Evolutionary conservation across 2,888 invertebrate genomes (phyloP).

Genomic region (Hyppa rectilinea): DNA sequence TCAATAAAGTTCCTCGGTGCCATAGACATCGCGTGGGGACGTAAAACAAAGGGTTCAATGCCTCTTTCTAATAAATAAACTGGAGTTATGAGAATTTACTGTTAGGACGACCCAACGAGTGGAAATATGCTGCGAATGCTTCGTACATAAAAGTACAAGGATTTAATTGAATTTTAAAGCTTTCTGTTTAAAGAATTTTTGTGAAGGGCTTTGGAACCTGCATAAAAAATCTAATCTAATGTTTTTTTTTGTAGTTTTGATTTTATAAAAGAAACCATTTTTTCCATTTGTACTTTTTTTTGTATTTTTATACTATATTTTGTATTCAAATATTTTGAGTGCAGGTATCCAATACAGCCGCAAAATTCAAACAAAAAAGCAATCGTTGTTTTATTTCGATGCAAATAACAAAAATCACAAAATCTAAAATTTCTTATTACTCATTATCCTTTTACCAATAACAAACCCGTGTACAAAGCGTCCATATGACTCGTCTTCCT

Average conservation of each 20-base stretch:
- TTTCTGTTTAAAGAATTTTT: neutral
- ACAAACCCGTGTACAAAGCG: neutral
- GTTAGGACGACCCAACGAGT: constrained; percentile 2
- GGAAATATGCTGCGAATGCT: constrained; percentile 17
- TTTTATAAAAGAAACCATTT: neutral
- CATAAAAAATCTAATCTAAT: too few species aligned
- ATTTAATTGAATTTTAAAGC: constrained; percentile 7
- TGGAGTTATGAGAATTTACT: neutral
- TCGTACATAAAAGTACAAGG: neutral
- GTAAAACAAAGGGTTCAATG: constrained; percentile 42
- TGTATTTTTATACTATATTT: neutral
- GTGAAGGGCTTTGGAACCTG: neutral
- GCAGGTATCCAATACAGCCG: too few species aligned
- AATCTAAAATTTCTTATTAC: neutral
- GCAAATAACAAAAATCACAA: neutral
- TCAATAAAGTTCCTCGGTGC: constrained; percentile 8
- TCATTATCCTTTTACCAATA: neutral
- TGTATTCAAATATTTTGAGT: neutral
- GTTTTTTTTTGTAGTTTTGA: neutral
- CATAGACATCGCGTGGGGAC: constrained; percentile 3
- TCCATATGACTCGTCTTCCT: constrained; percentile 27
- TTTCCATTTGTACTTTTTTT: neutral
- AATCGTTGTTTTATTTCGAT: neutral
- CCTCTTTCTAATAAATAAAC: constrained; percentile 7
- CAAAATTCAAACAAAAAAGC: neutral